Percentiles rank a stretch among this genome's conserved stretches.
Evolutionary conservation across 2,113 vertebrate species (phyloP).

Genomic region (Canis aureus): DNA sequence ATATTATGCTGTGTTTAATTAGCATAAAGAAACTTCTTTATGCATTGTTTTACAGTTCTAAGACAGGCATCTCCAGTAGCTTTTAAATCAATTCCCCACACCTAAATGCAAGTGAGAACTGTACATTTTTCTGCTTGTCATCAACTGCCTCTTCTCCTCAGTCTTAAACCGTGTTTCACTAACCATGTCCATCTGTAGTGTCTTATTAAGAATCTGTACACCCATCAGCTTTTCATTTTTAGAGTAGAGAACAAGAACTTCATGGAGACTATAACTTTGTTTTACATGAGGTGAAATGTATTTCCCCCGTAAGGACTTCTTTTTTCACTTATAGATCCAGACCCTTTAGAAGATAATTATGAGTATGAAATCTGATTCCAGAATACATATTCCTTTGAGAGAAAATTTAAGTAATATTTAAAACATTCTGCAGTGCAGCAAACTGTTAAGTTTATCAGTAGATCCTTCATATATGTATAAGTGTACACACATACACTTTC

Average conservation of each 20-base stretch:
- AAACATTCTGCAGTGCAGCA: neutral
- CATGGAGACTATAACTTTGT: slow-evolving; percentile 20
- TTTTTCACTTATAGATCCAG: slow-evolving; percentile 52
- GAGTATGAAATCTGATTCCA: slow-evolving; percentile 65
- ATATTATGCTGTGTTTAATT: slow-evolving; percentile 13
- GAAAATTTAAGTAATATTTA: slow-evolving; percentile 58
- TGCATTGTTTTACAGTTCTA: slow-evolving; percentile 58
- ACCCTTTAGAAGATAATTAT: slow-evolving; percentile 19
- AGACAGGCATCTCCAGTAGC: slow-evolving; percentile 62
- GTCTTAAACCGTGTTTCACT: slow-evolving; percentile 71
- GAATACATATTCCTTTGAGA: slow-evolving; percentile 56
- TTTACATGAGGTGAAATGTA: neutral
- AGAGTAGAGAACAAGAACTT: slow-evolving; percentile 59
- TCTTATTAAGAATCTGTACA: slow-evolving; percentile 78
- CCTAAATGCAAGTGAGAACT: slow-evolving; percentile 75
- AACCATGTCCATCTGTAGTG: slow-evolving; percentile 75
- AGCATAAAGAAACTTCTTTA: slow-evolving; percentile 58
- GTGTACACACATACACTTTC: neutral
- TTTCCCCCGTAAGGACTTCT: neutral
- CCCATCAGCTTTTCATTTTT: slow-evolving; percentile 65
- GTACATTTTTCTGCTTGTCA: slow-evolving; percentile 71
- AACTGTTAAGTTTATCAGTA: neutral
- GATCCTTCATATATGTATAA: neutral
- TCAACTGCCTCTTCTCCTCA: slow-evolving; percentile 70
- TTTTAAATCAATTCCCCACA: slow-evolving; percentile 76